Percentiles rank a stretch among this genome's conserved stretches.
phyloP scores from a whole-genome alignment of 2,113 vertebrate species.

The Amphiprion percula region DNA sequence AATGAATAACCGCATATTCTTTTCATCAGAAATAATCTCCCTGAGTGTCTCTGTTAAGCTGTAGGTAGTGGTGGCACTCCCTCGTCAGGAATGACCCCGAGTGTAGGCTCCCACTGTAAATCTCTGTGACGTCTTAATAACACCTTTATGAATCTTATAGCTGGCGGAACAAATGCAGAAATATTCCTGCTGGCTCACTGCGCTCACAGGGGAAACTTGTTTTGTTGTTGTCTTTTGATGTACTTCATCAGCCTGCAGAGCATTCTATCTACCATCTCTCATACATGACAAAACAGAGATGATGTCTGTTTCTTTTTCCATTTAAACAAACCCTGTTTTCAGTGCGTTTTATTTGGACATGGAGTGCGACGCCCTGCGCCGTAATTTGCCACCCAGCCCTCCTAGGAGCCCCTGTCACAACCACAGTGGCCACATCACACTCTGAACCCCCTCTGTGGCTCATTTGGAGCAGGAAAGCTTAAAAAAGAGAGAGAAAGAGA shows the following conservation, averaged over 20 bases:
- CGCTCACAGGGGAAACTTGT: not conserved
- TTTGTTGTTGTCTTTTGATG: not conserved
- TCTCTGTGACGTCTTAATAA: conserved; percentile 81
- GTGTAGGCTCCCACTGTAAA: conserved; percentile 73
- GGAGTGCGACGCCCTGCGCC: conserved; percentile 60
- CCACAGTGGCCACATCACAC: conserved; percentile 36
- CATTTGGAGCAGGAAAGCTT: not conserved
- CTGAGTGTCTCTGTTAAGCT: conserved; percentile 36
- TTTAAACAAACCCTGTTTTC: conserved; percentile 56
- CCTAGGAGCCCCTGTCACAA: conserved; percentile 42
- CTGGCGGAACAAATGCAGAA: conserved; percentile 50
- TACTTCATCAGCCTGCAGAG: not conserved
- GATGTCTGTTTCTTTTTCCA: conserved; percentile 80
- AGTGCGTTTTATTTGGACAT: conserved; percentile 74
- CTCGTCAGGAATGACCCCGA: conserved; percentile 75
- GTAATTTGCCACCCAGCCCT: conserved; percentile 62
- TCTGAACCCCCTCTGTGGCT: conserved; percentile 3
- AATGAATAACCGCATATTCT: conserved; percentile 8
- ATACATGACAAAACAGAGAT: not conserved
- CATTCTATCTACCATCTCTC: not conserved
- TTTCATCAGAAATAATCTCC: conserved; percentile 10
- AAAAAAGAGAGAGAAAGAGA: conserved; percentile 15
- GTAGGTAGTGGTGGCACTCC: conserved; percentile 73
- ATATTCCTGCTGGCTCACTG: conserved; percentile 27
- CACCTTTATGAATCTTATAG: conserved; percentile 61